Percentiles rank a stretch among this genome's conserved stretches.
phyloP scores from a whole-genome alignment of 2,113 vertebrate genomes.

The Lampris megalopsis region DNA sequence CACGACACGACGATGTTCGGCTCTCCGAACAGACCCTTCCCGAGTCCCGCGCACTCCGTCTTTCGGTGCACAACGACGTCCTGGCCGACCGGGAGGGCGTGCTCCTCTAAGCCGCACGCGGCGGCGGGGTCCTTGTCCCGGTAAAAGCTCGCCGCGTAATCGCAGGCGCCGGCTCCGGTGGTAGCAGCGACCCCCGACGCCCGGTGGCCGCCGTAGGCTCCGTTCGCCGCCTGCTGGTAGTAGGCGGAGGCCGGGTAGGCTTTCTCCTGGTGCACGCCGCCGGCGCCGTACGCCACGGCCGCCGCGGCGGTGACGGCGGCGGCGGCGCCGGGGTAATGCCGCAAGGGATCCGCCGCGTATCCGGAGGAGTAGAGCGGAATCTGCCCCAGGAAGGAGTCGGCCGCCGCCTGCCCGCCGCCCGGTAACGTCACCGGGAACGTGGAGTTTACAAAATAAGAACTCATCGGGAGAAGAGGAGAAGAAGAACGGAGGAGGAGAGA shows the following conservation, averaged over 20 bases:
- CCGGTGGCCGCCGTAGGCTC: constrained; percentile 85
- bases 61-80: constrained; percentile 87
- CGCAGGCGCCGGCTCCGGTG: constrained; percentile 83
- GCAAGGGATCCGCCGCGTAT: constrained; percentile 93
- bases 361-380: constrained; percentile 95
- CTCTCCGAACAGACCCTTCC: constrained; percentile 89
- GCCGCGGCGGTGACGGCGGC: constrained; percentile 75
- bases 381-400: constrained; percentile 95
- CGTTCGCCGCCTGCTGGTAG: constrained; percentile 89
- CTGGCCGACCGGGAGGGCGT: constrained; percentile 83
- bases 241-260: constrained; percentile 83
- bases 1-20: too few species aligned
- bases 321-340: constrained; percentile 88
- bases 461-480: constrained; percentile 88
- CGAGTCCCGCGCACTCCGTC: constrained; percentile 88
- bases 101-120: constrained; percentile 85
- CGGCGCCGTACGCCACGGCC: constrained; percentile 85
- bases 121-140: constrained; percentile 90
- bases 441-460: constrained; percentile 99
- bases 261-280: constrained; percentile 69
- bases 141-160: constrained; percentile 91
- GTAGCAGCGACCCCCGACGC: constrained; percentile 71
- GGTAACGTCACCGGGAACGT: constrained; percentile 97
- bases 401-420: constrained; percentile 85
- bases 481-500: neutral